Evolutionary conservation across 2,797 vertebrate species (phyloP), one percentile per base, ranked within the genome.

Genomic region (Microcaecilia unicolor): DNA sequence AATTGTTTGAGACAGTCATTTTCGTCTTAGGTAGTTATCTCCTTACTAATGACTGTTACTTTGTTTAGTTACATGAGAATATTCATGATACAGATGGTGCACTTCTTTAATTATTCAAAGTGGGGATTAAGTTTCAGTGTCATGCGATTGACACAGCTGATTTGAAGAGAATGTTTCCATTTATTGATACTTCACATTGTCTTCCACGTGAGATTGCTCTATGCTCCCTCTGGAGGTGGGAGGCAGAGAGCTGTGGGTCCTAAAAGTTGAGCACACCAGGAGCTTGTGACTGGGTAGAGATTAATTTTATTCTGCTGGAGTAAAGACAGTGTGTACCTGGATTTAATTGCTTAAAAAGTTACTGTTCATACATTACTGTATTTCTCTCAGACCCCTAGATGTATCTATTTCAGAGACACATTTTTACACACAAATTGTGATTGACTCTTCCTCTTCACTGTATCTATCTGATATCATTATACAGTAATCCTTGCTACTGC

Each of bases 71-170:
- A 61, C 49, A 62, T 54, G 55, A 49, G 60, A 55, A 53, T 64
- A 53, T 54, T 55, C 67, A 55, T 44, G 31, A 51, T 62, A 51
- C 55, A 67, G 63, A 64, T 64, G 63, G 61, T 22, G 48, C 35
- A n/a, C 50, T 60, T 47, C 53, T 48, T 58, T 62, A 58, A 51
- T 58, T 48, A 51, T 51, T 67, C n/a, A n/a, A n/a, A 56, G n/a
- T 70, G 58, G 37, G 64, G 64, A 58, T 58, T 52, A 60, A 29
- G 44, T 56, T 67, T 51, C 37, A 1, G 4, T n/a, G 41, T 11
- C 28, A 33, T 22, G 31, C 10, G 39, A n/a, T n/a, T 41, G 37
- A 50, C 41, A 22, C 47, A 41, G 27, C 10, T 27, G 35, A 7
- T 39, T 39, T 35, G 52, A 41, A 22, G 41, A 52, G 57, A 37